Conservation (phyloP, 1,140 invertebrate genomes). For the Vollenhovia emeryi region DNA sequence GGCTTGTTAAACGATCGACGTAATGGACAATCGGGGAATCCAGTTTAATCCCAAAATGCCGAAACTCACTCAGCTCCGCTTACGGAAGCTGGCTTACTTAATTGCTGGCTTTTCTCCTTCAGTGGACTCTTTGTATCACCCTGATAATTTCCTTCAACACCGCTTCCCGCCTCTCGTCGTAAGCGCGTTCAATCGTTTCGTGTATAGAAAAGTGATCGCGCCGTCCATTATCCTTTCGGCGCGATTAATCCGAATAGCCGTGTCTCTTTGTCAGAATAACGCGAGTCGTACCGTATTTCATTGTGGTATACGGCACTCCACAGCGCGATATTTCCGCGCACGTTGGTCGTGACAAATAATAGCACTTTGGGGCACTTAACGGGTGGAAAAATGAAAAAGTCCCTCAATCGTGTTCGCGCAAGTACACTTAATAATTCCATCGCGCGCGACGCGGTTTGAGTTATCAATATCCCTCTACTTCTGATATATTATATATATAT, state of each 20-base stretch:
- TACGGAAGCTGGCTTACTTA: constrained; percentile 32
- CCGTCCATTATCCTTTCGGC: constrained; percentile 27
- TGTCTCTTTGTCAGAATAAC: constrained; percentile 41
- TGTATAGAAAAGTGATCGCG: constrained; percentile 32
- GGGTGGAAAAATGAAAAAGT: constrained; percentile 53
- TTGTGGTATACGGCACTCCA: constrained; percentile 16
- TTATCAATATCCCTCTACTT: constrained; percentile 26
- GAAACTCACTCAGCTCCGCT: constrained; percentile 24
- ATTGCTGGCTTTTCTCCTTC: constrained; percentile 45
- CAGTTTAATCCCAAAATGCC: constrained; percentile 50
- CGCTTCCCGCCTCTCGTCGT: background rate
- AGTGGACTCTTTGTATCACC: constrained; percentile 27
- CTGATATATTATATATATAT: too few species aligned
- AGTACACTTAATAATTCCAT: constrained; percentile 56
- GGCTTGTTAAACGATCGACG: constrained; percentile 54
- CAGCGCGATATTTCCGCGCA: constrained; percentile 39
- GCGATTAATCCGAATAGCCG: constrained; percentile 31
- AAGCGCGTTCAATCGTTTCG: background rate
- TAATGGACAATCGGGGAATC: constrained; percentile 56
- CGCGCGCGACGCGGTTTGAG: constrained; percentile 4
- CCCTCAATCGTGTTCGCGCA: constrained; percentile 9
- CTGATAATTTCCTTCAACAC: constrained; percentile 50
- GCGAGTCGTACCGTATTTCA: constrained; percentile 22
- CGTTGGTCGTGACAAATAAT: constrained; percentile 54
- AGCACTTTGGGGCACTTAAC: constrained; percentile 51